Base-by-base conservation (phyloP, 2,888 invertebrate genomes). In the Drosophila kanekoi region DNA sequence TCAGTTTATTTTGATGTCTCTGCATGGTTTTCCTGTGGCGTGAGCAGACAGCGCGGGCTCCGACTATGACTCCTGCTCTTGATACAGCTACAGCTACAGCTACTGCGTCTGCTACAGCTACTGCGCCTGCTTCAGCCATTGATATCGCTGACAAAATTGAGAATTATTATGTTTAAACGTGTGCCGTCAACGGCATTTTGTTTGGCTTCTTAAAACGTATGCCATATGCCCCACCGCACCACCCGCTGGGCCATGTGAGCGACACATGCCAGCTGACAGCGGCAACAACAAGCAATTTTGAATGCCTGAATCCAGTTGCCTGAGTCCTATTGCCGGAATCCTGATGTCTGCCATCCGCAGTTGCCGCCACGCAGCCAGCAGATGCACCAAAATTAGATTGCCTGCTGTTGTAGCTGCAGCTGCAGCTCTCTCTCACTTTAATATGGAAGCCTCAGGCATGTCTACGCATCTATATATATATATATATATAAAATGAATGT, bases 151-250 rank as follows among this genome's bases (percentile, higher is more conserved):
- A 86, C 83, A 89, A 86, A 84, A 84, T 88, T 88, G 87, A 88
- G 89, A 88, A 84, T 88, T 84, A 84, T 88, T 88, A 83, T 88
- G 87, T 83, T 88, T 84, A 84, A 86, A 77, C 78, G 83, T 88
- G 87, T 72, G 80, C 73, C 52, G 63, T 72, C 72, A 57, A 65
- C 77, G 67, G 67, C 59, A 63, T 69, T 57, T 60, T 48, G 44
- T 54, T 67, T 72, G 72, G 77, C 58, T 74, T 77, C 72, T 65
- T 60, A 45, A 57, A 49, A 37, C 48, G 53, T 23, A 16, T 33
- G 51, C 53, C 43, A 54, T 20, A 32, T 59, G 16, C 16, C 53
- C 11, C n/a, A 10, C 57, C 23, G 40, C n/a, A 20, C 28, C 41
- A 3, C 33, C 41, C 44, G 60, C 14, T 43, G 60, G n/a, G 38